Percentiles rank a stretch among this genome's conserved stretches.
These are phyloP conservation scores for Torymus aiolomorphi DNA, from an alignment of 2,888 invertebrate species.

Conservation along the genomic window DNA sequence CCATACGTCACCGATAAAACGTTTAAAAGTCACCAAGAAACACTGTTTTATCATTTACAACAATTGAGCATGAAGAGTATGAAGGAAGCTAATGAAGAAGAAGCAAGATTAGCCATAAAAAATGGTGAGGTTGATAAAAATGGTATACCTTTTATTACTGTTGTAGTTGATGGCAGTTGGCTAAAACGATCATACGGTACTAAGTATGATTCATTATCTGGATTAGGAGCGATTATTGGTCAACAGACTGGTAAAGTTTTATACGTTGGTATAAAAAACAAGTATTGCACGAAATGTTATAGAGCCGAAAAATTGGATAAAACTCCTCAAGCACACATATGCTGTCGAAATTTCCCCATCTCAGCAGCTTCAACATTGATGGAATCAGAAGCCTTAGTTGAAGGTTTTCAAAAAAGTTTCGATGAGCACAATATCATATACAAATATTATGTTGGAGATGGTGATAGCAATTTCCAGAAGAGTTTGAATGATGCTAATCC, in stretches of 20 bases:
- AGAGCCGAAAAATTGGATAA: slow-evolving; percentile 15
- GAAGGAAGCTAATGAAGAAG: no score
- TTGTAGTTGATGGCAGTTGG: no score
- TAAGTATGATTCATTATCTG: no score
- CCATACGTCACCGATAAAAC: slow-evolving; percentile 9
- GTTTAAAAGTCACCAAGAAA: slow-evolving; percentile 13
- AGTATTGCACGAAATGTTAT: slow-evolving; percentile 32
- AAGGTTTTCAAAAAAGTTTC: slow-evolving; percentile 59
- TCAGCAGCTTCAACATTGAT: slow-evolving; percentile 64
- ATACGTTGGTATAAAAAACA: no score
- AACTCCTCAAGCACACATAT: slow-evolving; percentile 14
- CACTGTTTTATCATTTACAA: no score
- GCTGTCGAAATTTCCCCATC: slow-evolving; percentile 63
- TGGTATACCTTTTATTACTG: no score
- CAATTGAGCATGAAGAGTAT: no score
- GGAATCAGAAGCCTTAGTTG: slow-evolving; percentile 59
- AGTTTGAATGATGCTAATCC: slow-evolving; percentile 9
- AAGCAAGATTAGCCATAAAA: no score
- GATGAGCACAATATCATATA: slow-evolving; percentile 53
- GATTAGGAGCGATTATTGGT: no score
- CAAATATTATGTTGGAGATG: slow-evolving; percentile 46
- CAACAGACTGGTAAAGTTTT: no score
- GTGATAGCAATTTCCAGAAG: slow-evolving; percentile 49
- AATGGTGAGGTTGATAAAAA: no score
- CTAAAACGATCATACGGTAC: no score